phyloP scores from a whole-genome alignment of 2,888 invertebrate species.

The Hypomecis atomaria region DNA sequence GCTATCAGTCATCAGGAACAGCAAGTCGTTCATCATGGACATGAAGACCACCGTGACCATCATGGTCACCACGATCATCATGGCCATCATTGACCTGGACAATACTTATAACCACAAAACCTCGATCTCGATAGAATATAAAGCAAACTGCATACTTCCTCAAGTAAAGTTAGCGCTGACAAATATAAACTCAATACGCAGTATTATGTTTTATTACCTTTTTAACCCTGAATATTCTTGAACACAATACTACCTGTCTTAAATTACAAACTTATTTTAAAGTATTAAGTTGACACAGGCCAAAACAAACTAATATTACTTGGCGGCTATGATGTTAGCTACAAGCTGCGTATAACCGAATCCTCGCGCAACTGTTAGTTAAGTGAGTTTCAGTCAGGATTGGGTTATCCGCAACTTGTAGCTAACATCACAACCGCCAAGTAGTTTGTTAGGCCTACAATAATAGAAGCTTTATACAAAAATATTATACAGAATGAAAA shows the following conservation, averaged over 20 bases:
- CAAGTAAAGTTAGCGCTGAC: constrained; percentile 58
- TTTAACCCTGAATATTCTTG: not conserved
- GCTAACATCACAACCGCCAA: too few species aligned
- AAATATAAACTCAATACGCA: constrained; percentile 48
- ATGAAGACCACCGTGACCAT: constrained; percentile 16
- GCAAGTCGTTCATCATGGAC: constrained; percentile 23
- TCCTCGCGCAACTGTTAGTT: too few species aligned
- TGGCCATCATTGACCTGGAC: constrained; percentile 54
- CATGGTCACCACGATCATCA: constrained; percentile 7
- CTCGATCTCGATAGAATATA: constrained; percentile 54
- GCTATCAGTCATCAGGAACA: not conserved
- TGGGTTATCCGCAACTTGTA: too few species aligned
- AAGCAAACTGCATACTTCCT: constrained; percentile 39
- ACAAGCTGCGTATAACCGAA: too few species aligned
- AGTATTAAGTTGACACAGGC: too few species aligned
- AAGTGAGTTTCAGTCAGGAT: too few species aligned
- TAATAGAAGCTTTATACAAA: too few species aligned
- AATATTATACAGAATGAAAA: too few species aligned
- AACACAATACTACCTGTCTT: not conserved
- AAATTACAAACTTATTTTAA: not conserved
- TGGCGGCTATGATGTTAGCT: too few species aligned
- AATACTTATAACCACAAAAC: constrained; percentile 42
- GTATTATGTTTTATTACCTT: constrained; percentile 12
- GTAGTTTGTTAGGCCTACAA: too few species aligned
- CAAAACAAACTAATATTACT: too few species aligned